Conservation (phyloP, 2,113 vertebrate genomes). For the Urocitellus parryii region DNA sequence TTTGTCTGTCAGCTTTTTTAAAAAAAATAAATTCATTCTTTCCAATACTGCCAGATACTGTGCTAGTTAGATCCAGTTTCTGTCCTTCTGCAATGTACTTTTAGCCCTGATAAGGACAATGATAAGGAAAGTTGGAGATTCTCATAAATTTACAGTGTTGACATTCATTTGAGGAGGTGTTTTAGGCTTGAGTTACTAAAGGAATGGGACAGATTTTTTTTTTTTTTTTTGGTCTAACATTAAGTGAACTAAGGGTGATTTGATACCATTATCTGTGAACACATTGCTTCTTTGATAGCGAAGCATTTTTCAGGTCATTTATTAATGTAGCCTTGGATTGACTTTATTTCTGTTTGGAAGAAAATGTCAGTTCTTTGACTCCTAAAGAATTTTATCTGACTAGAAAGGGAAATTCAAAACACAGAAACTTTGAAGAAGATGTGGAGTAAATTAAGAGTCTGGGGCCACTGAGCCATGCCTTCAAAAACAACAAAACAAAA, state of each 20-base stretch:
- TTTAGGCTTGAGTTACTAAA: slow-evolving; percentile 34
- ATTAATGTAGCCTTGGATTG: slow-evolving; percentile 59
- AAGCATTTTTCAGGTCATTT: slow-evolving; percentile 45
- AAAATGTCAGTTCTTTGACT: slow-evolving; percentile 45
- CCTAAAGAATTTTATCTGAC: slow-evolving; percentile 64
- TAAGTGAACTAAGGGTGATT: slow-evolving; percentile 37
- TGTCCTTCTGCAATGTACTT: slow-evolving; percentile 14
- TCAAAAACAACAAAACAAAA: not conserved
- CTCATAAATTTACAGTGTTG: not conserved
- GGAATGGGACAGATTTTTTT: slow-evolving; percentile 23
- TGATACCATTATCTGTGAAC: slow-evolving; percentile 46
- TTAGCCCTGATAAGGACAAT: slow-evolving; percentile 38
- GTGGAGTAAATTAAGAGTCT: slow-evolving; percentile 14
- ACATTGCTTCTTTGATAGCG: slow-evolving; percentile 47
- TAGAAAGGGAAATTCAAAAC: slow-evolving; percentile 51
- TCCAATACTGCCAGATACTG: slow-evolving; percentile 6
- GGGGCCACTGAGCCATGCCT: not conserved
- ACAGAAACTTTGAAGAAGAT: slow-evolving; percentile 9
- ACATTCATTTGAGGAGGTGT: slow-evolving; percentile 27
- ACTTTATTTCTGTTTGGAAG: slow-evolving; percentile 56
- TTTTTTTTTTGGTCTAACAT: slow-evolving; percentile 1
- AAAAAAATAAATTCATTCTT: not conserved
- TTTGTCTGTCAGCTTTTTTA: not conserved
- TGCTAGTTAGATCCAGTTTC: slow-evolving; percentile 9
- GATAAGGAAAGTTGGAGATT: slow-evolving; percentile 44